A percentile compares a stretch with the other conserved stretches of the same genome.
Conservation (phyloP, 2,113 vertebrate genomes). For the Phrynosoma blainvillii region DNA sequence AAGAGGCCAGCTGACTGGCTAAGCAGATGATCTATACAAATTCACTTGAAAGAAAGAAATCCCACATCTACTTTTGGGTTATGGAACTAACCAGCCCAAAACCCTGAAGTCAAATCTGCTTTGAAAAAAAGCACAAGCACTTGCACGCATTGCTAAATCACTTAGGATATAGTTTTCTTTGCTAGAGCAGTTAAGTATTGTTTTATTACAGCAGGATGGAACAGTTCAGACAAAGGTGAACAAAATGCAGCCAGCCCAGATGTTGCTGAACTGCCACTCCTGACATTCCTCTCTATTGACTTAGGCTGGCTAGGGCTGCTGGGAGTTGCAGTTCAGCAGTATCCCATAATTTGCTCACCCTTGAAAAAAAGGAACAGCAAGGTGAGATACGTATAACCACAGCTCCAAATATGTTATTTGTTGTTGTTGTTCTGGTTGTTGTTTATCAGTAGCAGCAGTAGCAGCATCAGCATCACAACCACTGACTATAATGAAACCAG, state of each 20-base stretch:
- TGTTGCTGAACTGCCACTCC: not conserved
- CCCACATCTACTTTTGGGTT: constrained; percentile 30
- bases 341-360: no score
- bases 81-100: constrained; percentile 15
- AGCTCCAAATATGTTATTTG: no score
- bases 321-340: not conserved
- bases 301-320: not conserved
- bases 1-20: constrained; percentile 49
- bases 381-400: no score
- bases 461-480: no score
- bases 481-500: not conserved
- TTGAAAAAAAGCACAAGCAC: not conserved
- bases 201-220: constrained; percentile 33
- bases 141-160: constrained; percentile 34
- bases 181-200: constrained; percentile 22
- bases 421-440: no score
- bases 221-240: constrained; percentile 5
- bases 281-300: not conserved
- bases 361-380: not conserved
- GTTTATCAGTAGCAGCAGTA: no score
- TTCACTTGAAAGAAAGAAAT: constrained; percentile 34
- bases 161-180: constrained; percentile 45
- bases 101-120: constrained; percentile 26
- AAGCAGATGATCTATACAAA: constrained; percentile 36
- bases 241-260: not conserved